Conservation (phyloP, 2,888 invertebrate genomes). For the Ormyrus thymus region DNA sequence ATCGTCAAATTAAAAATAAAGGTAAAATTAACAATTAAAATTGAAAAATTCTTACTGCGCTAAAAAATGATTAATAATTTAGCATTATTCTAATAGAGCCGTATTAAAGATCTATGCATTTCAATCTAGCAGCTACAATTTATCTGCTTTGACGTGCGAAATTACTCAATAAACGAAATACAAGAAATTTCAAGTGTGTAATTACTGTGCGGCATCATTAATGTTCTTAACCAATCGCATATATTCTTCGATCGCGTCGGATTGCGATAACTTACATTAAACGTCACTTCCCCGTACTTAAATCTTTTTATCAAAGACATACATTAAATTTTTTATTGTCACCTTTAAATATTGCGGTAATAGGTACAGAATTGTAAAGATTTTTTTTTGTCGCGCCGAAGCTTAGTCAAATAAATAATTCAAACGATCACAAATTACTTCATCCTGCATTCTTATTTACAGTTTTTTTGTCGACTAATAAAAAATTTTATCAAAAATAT, state of each 20-base stretch:
- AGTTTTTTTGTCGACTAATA: no score
- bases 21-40: no score
- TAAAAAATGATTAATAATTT: constrained; percentile 40
- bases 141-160: constrained; percentile 14
- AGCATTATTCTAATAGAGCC: constrained; percentile 20
- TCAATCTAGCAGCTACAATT: constrained; percentile 4
- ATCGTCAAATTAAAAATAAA: neutral
- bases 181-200: constrained; percentile 34
- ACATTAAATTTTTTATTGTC: neutral
- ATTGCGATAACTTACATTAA: constrained; percentile 37
- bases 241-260: constrained; percentile 12
- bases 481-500: no score
- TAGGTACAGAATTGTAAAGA: no score
- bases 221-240: constrained; percentile 30
- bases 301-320: neutral
- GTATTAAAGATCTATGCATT: neutral
- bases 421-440: no score
- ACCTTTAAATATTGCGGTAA: neutral
- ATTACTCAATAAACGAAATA: constrained; percentile 37
- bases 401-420: no score
- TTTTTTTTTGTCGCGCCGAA: no score
- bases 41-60: neutral
- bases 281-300: constrained; percentile 21
- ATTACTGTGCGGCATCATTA: constrained; percentile 26
- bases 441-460: no score